Evolutionary conservation across 2,888 invertebrate genomes (phyloP).

Genomic region (Metellina segmentata): DNA sequence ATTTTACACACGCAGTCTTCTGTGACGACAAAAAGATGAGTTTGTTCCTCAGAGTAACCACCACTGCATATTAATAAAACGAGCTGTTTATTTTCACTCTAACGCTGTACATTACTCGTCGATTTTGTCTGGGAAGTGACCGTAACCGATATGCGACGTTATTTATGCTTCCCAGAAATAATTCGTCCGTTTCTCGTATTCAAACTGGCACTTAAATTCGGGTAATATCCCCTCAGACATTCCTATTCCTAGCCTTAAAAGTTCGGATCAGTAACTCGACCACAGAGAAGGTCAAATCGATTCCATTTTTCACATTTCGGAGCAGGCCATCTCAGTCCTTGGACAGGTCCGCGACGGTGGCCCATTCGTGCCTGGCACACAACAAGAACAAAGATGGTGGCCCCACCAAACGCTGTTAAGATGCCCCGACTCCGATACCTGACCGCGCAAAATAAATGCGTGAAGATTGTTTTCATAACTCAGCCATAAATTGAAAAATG

Average conservation of each 20-base stretch:
- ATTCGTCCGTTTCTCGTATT: neutral
- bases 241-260: neutral
- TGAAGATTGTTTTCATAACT: conserved; percentile 40
- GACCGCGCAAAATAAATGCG: conserved; percentile 8
- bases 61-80: too few relatives aligned
- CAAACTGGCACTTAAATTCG: neutral
- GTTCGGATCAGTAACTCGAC: neutral
- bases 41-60: too few relatives aligned
- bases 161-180: neutral
- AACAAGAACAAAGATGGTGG: neutral
- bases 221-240: neutral
- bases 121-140: too few relatives aligned
- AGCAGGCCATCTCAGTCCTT: neutral
- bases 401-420: neutral
- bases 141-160: neutral
- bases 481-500: conserved; percentile 34
- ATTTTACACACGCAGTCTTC: too few relatives aligned
- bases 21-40: too few relatives aligned
- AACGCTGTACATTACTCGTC: too few relatives aligned
- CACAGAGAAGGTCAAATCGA: conserved; percentile 27
- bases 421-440: neutral
- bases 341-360: neutral
- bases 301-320: conserved; percentile 4
- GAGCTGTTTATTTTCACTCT: too few relatives aligned
- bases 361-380: neutral